A percentile compares a stretch with the other conserved stretches of the same genome.
Evolutionary conservation across 2,113 vertebrate genomes (phyloP).

Genomic region (Pachycephala philippinensis): DNA sequence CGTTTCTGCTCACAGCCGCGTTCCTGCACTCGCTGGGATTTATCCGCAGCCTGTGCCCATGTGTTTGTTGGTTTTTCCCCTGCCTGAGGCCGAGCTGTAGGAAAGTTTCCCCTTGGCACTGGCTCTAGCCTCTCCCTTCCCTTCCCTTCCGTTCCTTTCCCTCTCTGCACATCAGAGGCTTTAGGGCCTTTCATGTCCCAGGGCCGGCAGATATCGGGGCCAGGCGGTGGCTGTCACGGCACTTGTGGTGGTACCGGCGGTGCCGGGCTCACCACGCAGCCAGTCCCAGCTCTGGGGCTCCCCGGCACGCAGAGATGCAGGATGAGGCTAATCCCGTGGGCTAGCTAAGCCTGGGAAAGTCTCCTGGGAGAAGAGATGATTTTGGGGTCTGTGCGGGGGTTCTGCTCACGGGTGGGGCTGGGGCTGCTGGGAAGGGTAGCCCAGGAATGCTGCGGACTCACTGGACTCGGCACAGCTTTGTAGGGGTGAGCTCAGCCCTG

Average conservation of each 20-base stretch:
- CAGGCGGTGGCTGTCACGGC: neutral
- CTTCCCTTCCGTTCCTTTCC: neutral
- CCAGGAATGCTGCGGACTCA: fast-evolving
- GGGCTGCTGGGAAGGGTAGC: neutral
- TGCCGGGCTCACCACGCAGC: neutral
- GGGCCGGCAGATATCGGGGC: neutral
- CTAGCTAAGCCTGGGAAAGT: neutral
- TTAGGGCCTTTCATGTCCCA: constrained; percentile 22
- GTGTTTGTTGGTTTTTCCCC: constrained; percentile 59
- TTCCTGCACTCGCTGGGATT: neutral
- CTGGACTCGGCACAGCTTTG: fast-evolving
- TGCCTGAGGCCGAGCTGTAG: neutral
- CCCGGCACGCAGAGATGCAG: fast-evolving
- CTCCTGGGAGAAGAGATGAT: neutral
- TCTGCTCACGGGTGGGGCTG: fast-evolving
- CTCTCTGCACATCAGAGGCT: neutral
- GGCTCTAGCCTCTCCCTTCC: neutral
- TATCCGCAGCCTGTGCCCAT: neutral
- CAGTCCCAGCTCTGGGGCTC: neutral
- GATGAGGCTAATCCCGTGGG: neutral
- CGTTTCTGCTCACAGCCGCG: fast-evolving
- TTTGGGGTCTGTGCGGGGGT: fast-evolving
- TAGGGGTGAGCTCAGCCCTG: neutral
- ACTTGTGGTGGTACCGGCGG: fast-evolving
- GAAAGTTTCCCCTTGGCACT: constrained; percentile 58